Evolutionary conservation across 2,888 invertebrate species (phyloP).

Genomic region (Dryomyza anilis): DNA sequence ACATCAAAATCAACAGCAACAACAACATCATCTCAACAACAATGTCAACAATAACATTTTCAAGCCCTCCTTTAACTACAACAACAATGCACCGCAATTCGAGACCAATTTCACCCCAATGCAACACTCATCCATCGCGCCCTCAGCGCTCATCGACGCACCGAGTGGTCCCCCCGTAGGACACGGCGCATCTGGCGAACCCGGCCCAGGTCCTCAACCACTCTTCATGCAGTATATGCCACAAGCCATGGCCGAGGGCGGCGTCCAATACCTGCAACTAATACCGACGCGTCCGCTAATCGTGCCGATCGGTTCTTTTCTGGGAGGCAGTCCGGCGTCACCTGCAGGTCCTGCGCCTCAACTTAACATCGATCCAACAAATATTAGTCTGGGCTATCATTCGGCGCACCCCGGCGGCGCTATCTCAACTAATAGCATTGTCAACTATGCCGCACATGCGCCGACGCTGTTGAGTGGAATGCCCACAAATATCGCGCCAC

Average conservation of each 20-base stretch:
- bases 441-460: constrained; percentile 40
- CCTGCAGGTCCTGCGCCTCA: not conserved
- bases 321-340: constrained; percentile 33
- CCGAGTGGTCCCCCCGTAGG: not conserved
- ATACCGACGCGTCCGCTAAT: constrained; percentile 59
- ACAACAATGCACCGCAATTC: constrained; percentile 47
- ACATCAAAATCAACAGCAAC: constrained; percentile 36
- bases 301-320: constrained; percentile 56
- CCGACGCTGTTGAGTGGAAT: constrained; percentile 36
- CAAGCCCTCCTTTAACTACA: constrained; percentile 49
- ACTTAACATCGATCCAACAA: not conserved
- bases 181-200: not conserved
- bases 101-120: constrained; percentile 57
- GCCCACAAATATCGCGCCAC: constrained; percentile 30
- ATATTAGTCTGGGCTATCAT: not conserved
- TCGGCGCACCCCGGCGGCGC: constrained; percentile 1
- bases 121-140: constrained; percentile 37
- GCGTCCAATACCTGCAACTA: constrained; percentile 57
- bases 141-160: too few relatives aligned
- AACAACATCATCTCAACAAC: constrained; percentile 28
- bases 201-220: constrained; percentile 38
- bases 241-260: constrained; percentile 48
- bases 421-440: constrained; percentile 1
- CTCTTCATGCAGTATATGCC: constrained; percentile 60
- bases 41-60: constrained; percentile 35